These are phyloP conservation scores for Epizoanthus ramosus DNA, from an alignment of 92 coral and sea anemone species.

Conservation along the genomic window DNA sequence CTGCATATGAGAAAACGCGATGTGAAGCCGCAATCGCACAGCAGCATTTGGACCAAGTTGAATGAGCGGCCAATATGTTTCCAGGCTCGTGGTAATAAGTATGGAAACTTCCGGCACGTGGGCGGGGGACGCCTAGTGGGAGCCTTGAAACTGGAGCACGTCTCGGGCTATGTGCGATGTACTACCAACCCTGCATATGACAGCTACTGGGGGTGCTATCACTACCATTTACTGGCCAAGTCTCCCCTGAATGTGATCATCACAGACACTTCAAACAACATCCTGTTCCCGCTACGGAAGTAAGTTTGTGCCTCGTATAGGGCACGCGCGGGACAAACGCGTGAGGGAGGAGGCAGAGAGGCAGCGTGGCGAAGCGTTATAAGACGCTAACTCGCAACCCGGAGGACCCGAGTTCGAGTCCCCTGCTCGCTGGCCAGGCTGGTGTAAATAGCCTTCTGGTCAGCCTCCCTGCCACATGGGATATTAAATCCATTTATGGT, in stretches of 20 bases:
- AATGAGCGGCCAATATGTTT: constrained; percentile 61
- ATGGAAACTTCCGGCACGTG: constrained; percentile 50
- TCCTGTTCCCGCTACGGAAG: constrained; percentile 57
- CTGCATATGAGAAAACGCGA: background rate
- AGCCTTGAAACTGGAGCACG: constrained; percentile 67
- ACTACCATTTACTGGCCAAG: constrained; percentile 23
- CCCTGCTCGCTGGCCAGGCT: no score
- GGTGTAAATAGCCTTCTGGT: no score
- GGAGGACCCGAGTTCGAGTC: no score
- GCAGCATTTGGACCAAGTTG: constrained; percentile 29
- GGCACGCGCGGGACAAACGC: no score
- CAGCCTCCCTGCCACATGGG: no score
- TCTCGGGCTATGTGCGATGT: constrained; percentile 59
- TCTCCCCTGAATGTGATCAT: constrained; percentile 70
- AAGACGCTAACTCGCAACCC: no score
- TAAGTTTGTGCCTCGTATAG: background rate
- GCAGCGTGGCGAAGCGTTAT: no score
- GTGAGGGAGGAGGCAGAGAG: no score
- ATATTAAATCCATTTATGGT: no score
- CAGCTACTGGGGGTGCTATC: constrained; percentile 82
- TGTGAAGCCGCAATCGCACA: background rate
- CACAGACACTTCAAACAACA: constrained; percentile 59
- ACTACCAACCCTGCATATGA: constrained; percentile 63
- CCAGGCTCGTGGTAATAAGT: constrained; percentile 62
- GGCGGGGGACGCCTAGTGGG: constrained; percentile 63